These are phyloP conservation scores for Bujurquina vittata DNA, from an alignment of 2,113 vertebrate species.

Conservation along the genomic window DNA sequence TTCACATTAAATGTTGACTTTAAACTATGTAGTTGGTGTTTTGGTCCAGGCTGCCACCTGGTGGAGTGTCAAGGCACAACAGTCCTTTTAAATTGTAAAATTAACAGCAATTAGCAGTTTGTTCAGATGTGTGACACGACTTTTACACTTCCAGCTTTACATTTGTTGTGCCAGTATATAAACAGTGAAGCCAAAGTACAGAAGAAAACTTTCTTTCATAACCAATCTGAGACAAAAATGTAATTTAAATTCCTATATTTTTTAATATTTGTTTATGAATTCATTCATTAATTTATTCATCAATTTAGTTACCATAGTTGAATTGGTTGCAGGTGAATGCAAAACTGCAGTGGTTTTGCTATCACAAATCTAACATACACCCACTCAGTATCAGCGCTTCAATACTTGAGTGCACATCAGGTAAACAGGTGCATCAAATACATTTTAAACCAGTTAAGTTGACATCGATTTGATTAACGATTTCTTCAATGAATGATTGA, in stretches of 20 bases:
- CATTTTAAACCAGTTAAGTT: background rate
- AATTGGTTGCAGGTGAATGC: background rate
- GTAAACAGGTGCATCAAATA: fast-evolving
- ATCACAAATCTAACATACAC: background rate
- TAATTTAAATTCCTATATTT: background rate
- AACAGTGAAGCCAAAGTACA: background rate
- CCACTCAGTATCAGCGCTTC: background rate
- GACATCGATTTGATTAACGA: too few species aligned
- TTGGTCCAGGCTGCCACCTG: conserved; percentile 53
- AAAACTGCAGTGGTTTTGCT: background rate
- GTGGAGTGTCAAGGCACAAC: conserved; percentile 43
- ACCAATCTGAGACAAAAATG: background rate
- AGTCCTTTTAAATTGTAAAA: background rate
- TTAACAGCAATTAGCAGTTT: background rate
- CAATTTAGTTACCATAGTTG: too few species aligned
- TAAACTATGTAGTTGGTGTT: background rate
- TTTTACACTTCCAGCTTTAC: background rate
- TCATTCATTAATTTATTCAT: too few species aligned
- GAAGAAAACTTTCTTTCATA: background rate
- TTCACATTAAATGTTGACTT: background rate
- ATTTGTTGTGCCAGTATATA: background rate
- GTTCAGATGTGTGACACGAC: conserved; percentile 11
- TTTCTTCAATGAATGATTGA: too few species aligned
- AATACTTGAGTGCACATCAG: background rate
- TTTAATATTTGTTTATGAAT: too few species aligned